These are phyloP conservation scores for Chitala chitala DNA, from an alignment of 2,113 vertebrate species.

Conservation along the genomic window DNA sequence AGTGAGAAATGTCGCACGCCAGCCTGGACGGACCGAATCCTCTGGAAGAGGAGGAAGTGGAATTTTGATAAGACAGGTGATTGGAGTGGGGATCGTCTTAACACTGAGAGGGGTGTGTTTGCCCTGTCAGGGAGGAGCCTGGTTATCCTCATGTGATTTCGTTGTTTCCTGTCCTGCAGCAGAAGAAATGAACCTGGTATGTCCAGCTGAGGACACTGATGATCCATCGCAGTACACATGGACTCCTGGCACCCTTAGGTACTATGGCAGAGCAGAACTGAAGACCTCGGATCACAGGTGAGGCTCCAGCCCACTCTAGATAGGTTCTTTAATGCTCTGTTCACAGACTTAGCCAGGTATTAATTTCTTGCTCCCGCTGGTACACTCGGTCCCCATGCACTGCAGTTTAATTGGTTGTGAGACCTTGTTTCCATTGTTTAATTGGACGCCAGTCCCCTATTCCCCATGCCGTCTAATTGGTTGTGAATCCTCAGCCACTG, in stretches of 20 bases:
- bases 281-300: slow-evolving; percentile 98
- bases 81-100: background rate
- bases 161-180: slow-evolving; percentile 54
- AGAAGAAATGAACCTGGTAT: slow-evolving; percentile 89
- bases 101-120: background rate
- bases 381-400: too few species aligned
- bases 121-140: background rate
- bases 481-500: too few species aligned
- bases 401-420: too few species aligned
- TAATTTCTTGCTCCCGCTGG: background rate
- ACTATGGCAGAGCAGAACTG: slow-evolving; percentile 90
- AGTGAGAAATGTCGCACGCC: slow-evolving; percentile 97
- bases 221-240: slow-evolving; percentile 60
- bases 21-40: slow-evolving; percentile 93
- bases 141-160: background rate
- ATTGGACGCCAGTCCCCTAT: too few species aligned
- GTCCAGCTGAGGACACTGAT: slow-evolving; percentile 71
- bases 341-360: background rate
- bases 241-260: slow-evolving; percentile 82
- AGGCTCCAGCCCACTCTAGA: background rate
- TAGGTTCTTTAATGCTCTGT: background rate
- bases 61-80: slow-evolving; percentile 89
- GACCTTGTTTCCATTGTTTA: too few species aligned
- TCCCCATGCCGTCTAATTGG: too few species aligned
- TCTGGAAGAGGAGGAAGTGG: slow-evolving; percentile 97